Evolutionary conservation across 2,888 invertebrate species (phyloP), one percentile per base, ranked within the genome.

Genomic region (Pyrrhia umbra): DNA sequence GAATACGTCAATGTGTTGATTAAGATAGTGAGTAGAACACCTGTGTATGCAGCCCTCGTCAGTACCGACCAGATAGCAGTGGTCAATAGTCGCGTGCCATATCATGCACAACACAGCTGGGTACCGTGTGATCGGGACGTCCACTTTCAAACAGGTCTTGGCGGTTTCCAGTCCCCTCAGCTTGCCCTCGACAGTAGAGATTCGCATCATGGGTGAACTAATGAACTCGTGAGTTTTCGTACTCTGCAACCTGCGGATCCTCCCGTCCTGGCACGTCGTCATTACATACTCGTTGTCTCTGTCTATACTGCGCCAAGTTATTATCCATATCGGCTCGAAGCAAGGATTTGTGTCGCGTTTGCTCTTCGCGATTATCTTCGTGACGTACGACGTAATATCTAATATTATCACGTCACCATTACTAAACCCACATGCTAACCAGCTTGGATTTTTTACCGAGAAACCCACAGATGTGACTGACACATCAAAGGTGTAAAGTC

Each of bases 11-110:
- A 97, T 92, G 80, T 97, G 97, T 81, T 97, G 96, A 81, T 97
- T 97, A 51, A 97, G 95, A 88, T 97, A 97, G 79, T 97, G 97
- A 34, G 96, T 97, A 0, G 98, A 98, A 84, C 98, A 98, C 84
- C 96, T 96, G 85, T 97, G 96, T n/a, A 97, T 92, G 66, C 97
- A 97, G 0, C 99, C 99, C 84, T 98, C 98, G 71, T 97, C 97
- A 0, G 98, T 98, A 0, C 98, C 97, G 0, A 98, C 96, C 49
- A 97, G 95, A 87, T 98, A 98, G 6, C 96, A 88, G 68, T 96
- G 96, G 0, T 91, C 87, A 47, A 96, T 92, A 0, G 74, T 80
- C 0, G 97, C 97, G 86, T 97, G 96, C 84, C 96, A 94, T 16
- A 95, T 92, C 49, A 97, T 92, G 54, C 96, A 95, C 63, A 97